Conservation (phyloP, 2,888 invertebrate genomes). For the Hypsopygia costalis region DNA sequence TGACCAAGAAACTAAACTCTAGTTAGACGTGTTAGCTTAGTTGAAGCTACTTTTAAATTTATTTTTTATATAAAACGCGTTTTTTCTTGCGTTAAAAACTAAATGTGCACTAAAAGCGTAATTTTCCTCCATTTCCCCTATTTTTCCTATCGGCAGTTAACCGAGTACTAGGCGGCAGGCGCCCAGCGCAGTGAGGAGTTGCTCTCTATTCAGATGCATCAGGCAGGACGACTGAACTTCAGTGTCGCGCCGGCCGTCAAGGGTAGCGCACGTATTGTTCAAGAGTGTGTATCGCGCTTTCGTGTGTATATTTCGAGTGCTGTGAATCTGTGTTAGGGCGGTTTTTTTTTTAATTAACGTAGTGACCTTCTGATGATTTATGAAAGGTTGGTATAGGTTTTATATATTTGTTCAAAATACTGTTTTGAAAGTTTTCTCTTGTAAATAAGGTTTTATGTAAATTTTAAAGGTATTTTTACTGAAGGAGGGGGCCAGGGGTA, state of each 20-base stretch:
- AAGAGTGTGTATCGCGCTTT: conserved; percentile 20
- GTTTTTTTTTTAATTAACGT: conserved; percentile 11
- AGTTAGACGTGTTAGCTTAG: too few relatives aligned
- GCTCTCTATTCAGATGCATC: conserved; percentile 47
- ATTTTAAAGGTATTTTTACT: too few relatives aligned
- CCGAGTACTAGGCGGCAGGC: conserved; percentile 56
- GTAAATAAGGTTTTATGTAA: too few relatives aligned
- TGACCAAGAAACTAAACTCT: too few relatives aligned
- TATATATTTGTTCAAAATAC: too few relatives aligned
- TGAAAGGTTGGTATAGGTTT: conserved; percentile 29
- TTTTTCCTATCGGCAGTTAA: conserved; percentile 32
- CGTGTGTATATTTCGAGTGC: conserved; percentile 16
- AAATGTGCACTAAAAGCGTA: too few relatives aligned
- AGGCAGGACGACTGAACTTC: conserved; percentile 43
- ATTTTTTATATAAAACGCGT: too few relatives aligned
- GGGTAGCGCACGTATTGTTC: conserved; percentile 42
- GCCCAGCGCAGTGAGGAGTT: conserved; percentile 38
- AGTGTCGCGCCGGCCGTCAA: conserved; percentile 61
- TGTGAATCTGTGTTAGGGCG: conserved; percentile 10
- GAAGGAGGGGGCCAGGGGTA: too few relatives aligned
- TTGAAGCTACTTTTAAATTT: too few relatives aligned
- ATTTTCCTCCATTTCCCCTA: conserved; percentile 6
- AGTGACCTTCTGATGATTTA: conserved; percentile 28
- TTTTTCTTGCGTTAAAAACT: too few relatives aligned
- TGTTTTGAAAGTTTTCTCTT: too few relatives aligned